Conservation (phyloP, 1,140 invertebrate species). For the Drosophila novamexicana region DNA sequence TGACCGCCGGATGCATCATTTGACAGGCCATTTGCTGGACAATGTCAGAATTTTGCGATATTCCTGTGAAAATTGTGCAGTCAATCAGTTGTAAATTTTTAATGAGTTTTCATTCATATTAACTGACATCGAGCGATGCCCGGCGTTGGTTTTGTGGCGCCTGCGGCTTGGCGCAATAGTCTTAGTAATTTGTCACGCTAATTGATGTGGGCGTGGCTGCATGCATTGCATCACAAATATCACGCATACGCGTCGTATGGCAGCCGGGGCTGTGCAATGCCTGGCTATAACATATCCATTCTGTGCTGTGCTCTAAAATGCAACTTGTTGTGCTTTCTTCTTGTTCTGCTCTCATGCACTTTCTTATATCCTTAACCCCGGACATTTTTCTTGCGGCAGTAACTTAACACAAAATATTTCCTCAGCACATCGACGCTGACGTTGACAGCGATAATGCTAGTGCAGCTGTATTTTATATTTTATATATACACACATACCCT, state of each 20-base stretch:
- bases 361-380: too few relatives aligned
- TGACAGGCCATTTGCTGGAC: constrained; percentile 34
- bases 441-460: constrained; percentile 50
- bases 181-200: constrained; percentile 75
- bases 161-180: constrained; percentile 17
- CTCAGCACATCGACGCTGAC: constrained; percentile 70
- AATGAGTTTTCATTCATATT: constrained; percentile 78
- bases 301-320: background rate
- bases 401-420: constrained; percentile 77
- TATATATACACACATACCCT: constrained; percentile 2
- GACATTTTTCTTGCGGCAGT: constrained; percentile 40
- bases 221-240: constrained; percentile 49
- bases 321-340: constrained; percentile 3
- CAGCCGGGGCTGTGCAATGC: background rate
- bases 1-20: constrained; percentile 54
- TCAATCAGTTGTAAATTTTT: constrained; percentile 82
- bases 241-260: constrained; percentile 45
- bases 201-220: constrained; percentile 47
- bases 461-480: constrained; percentile 17
- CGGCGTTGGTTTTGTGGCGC: constrained; percentile 15
- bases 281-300: background rate
- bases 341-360: background rate
- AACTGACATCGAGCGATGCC: constrained; percentile 44
- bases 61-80: constrained; percentile 60
- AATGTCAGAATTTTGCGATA: constrained; percentile 50